Base-by-base conservation (phyloP, 2,888 invertebrate genomes). In the Lysandra bellargus region DNA sequence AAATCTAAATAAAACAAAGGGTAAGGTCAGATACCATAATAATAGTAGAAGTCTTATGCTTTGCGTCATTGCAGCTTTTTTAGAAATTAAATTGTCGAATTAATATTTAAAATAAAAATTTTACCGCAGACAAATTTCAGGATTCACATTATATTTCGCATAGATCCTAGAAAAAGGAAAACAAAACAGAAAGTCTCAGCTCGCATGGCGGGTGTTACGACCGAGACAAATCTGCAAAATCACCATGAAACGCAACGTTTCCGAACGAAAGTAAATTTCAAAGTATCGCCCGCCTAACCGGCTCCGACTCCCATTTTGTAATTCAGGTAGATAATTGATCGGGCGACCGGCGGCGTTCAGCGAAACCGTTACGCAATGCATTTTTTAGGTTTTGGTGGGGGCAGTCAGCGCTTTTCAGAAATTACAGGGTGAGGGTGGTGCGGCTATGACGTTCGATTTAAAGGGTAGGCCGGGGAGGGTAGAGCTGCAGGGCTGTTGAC, bases 381-480 rank as follows among this genome's bases (percentile, higher is more conserved):
- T 94, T 94, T 94, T 94, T 94, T 92, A 94, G 93, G 93, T 92
- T 89, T 90, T 90, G 88, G 86, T 85, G 87, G 88, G 88, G 91
- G 92, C 89, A 91, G 92, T 92, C 92, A 92, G 92, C 92, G 92
- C 91, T 92, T 92, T 92, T 92, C 91, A 91, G 92, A 92, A 92
- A 92, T 93, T 92, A 92, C 92, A 89, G 89, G 84, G 85, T 82
- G 83, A 85, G 85, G 84, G 90, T 87, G 92, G 89, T 86, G 89
- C 88, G 88, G 93, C 92, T 92, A 93, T 93, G 94, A 94, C 94
- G 94, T 94, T 94, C 94, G 94, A 94, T 94, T 93, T 94, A 92
- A 92, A 91, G 92, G 93, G 92, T 92, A 90, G 91, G 90, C 84
- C 85, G 85, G 86, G 85, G 86, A 81, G 85, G 87, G 87, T 87